Evolutionary conservation across 2,888 invertebrate genomes (phyloP), one percentile per base, ranked within the genome.

Genomic region (Rhimphoctona megacephalus): DNA sequence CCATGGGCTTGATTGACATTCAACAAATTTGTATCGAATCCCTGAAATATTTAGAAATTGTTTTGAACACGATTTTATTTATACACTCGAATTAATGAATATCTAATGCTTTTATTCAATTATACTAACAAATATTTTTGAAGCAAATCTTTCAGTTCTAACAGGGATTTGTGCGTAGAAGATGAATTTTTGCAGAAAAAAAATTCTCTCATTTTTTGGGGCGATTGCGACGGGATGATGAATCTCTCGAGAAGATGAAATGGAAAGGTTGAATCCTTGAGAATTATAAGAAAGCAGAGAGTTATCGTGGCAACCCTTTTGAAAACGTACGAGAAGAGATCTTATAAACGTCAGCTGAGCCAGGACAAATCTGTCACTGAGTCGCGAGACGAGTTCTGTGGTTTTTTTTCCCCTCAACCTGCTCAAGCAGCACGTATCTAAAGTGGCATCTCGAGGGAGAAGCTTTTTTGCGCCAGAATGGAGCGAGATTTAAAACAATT

Each of bases 401-500:
- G 94, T 89, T 92, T 92, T 92, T 93, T 93, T 92, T 88, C 64
- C 79, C 85, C 85, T 57, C 49, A 67, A 82, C 57, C 61, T 61
- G 54, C 49, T 54, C 72, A 66, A 86, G 77, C 79, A 77, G 77
- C 84, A 33, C 85, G 66, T 87, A 87, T 82, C 83, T 89, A 90
- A 91, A 91, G 87, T 89, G 88, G 86, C 90, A 89, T 84, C 79
- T 83, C 74, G 74, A 84, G 82, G 83, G 90, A 90, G 90, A n/a
- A 91, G 88, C 85, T 88, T 89, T 87, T 86, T 83, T 66, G 64
- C 25, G 46, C 84, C 69, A 79, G 77, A 85, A 85, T 87, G 90
- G 91, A 92, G 92, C 90, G 92, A 93, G 94, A 94, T 94, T 94
- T 94, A 93, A 94, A 94, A 94, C 94, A 94, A 94, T 94, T 94